Conservation (phyloP, 2,797 vertebrate genomes). For the Gymnocypris eckloni region DNA sequence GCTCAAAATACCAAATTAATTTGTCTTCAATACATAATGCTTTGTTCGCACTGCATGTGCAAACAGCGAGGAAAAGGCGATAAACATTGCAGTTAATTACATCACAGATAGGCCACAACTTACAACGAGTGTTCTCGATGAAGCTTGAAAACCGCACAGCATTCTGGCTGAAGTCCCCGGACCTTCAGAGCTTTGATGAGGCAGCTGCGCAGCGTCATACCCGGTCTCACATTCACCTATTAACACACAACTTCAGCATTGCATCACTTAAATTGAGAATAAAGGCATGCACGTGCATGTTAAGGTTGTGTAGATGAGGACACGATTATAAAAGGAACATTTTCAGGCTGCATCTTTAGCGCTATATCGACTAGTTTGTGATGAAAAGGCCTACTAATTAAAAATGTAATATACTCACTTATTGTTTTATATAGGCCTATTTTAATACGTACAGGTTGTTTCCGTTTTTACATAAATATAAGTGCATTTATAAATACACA, state of each 20-base stretch:
- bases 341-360: neutral
- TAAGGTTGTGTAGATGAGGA: neutral
- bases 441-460: neutral
- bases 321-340: neutral
- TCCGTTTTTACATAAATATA: neutral
- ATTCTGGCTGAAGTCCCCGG: slow-evolving; percentile 87
- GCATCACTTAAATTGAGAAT: neutral
- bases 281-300: neutral
- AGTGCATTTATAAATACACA: no score
- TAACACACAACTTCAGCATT: neutral
- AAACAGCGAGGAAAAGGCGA: neutral
- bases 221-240: slow-evolving; percentile 86
- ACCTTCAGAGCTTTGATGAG: slow-evolving; percentile 89
- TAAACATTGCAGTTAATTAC: no score
- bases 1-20: neutral
- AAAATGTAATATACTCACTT: no score
- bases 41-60: neutral
- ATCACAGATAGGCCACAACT: neutral
- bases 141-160: slow-evolving; percentile 87
- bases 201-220: slow-evolving; percentile 87
- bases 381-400: no score
- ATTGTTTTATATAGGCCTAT: no score
- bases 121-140: slow-evolving; percentile 69
- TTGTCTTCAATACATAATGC: neutral
- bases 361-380: neutral